A percentile compares a stretch with the other conserved stretches of the same genome.
phyloP scores from a whole-genome alignment of 2,797 vertebrate species.

The Sciurus vulgaris region DNA sequence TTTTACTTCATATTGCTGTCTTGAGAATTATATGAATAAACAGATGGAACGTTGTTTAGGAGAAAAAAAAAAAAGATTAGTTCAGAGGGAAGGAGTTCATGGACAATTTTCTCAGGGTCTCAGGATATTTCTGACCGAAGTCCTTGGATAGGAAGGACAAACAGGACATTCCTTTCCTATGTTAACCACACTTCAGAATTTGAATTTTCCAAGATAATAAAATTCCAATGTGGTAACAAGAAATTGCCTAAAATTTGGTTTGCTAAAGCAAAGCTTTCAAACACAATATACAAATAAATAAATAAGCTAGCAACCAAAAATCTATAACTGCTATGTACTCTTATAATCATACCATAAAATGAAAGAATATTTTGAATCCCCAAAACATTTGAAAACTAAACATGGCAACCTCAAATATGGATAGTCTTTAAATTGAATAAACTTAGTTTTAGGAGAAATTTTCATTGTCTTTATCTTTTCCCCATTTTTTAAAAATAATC shows the following conservation, averaged over 20 bases:
- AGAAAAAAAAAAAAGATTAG: too few relatives aligned
- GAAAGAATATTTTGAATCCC: background rate
- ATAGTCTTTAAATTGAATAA: background rate
- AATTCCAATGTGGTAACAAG: background rate
- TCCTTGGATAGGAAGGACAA: background rate
- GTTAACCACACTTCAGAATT: background rate
- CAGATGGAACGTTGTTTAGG: background rate
- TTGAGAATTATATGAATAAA: conserved; percentile 8
- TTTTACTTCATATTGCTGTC: background rate
- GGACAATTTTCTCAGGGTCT: background rate
- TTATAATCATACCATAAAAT: background rate
- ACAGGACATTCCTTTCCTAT: background rate
- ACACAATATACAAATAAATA: background rate
- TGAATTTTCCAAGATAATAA: background rate
- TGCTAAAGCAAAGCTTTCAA: background rate
- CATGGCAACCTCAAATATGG: background rate
- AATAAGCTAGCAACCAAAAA: background rate
- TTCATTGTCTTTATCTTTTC: too few relatives aligned
- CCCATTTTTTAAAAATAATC: too few relatives aligned
- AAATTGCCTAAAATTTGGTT: background rate
- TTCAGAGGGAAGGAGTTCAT: background rate
- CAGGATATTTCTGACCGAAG: background rate
- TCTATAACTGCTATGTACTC: background rate
- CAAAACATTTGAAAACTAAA: background rate
- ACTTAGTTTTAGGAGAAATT: background rate